Evolutionary conservation across 2,113 vertebrate genomes (phyloP).

Genomic region (Hippocampus comes): DNA sequence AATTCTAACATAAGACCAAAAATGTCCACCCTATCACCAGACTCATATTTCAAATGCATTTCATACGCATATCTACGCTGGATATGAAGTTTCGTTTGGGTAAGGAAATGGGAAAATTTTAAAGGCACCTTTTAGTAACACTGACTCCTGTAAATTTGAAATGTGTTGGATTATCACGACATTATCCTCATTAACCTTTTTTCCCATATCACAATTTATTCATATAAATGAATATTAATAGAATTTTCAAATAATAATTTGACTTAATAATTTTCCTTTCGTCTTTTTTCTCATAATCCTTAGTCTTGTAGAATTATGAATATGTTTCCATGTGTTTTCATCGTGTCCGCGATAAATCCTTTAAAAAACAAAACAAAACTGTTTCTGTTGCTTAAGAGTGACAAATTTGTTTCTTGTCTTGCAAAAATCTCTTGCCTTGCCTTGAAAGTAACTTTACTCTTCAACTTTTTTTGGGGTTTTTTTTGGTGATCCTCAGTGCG

Average conservation of each 20-base stretch:
- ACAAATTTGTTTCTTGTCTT: neutral
- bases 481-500: slow-evolving; percentile 9
- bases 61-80: neutral
- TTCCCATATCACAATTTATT: neutral
- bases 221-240: neutral
- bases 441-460: slow-evolving; percentile 15
- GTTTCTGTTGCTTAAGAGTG: neutral
- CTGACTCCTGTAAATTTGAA: no score
- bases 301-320: neutral
- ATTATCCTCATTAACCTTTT: neutral
- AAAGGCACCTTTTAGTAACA: neutral
- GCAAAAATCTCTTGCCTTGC: slow-evolving; percentile 3
- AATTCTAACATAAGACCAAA: neutral
- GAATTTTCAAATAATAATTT: neutral
- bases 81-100: neutral
- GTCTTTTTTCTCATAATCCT: neutral
- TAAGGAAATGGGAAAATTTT: neutral
- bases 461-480: neutral
- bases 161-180: no score
- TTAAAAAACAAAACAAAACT: no score
- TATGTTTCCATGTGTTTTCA: neutral
- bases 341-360: neutral
- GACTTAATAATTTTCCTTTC: neutral
- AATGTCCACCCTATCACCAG: neutral
- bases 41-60: neutral